Conservation (phyloP, 2,113 vertebrate genomes). For the Scomber japonicus region DNA sequence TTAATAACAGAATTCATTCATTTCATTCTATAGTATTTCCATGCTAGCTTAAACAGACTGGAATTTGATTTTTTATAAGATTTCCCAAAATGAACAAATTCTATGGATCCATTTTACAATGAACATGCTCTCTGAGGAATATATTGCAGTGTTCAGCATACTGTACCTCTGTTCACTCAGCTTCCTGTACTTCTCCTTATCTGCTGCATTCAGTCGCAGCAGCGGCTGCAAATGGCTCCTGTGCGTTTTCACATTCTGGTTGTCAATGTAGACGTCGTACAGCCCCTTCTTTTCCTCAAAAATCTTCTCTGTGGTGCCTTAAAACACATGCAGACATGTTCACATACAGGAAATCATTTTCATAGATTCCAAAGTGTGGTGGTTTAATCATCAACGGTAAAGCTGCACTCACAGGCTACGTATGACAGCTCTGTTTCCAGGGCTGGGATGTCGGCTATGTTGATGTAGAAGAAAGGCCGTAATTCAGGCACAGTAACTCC, state of each 20-base stretch:
- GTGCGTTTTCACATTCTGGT: slow-evolving; percentile 99
- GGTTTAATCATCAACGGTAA: neutral
- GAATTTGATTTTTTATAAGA: no score
- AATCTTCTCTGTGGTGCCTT: slow-evolving; percentile 98
- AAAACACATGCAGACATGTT: slow-evolving; percentile 37
- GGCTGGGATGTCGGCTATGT: slow-evolving; percentile 94
- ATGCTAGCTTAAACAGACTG: no score
- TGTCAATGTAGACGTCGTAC: slow-evolving; percentile 96
- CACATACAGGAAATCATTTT: neutral
- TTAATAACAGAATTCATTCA: neutral
- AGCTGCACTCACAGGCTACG: slow-evolving; percentile 93
- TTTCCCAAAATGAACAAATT: no score
- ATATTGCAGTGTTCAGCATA: neutral
- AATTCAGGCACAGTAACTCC: slow-evolving; percentile 92
- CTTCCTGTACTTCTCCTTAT: slow-evolving; percentile 94
- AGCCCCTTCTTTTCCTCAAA: slow-evolving; percentile 96
- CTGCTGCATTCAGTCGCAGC: slow-evolving; percentile 91
- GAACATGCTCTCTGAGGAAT: neutral
- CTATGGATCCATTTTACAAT: neutral
- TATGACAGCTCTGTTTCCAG: slow-evolving; percentile 95
- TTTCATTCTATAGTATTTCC: no score
- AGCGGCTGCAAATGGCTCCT: slow-evolving; percentile 91
- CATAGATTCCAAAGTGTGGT: neutral
- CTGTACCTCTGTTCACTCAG: slow-evolving; percentile 95
- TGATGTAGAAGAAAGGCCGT: slow-evolving; percentile 98